Base-by-base conservation (phyloP, 92 coral and sea anemone species). In the Phenganax subtilis region DNA sequence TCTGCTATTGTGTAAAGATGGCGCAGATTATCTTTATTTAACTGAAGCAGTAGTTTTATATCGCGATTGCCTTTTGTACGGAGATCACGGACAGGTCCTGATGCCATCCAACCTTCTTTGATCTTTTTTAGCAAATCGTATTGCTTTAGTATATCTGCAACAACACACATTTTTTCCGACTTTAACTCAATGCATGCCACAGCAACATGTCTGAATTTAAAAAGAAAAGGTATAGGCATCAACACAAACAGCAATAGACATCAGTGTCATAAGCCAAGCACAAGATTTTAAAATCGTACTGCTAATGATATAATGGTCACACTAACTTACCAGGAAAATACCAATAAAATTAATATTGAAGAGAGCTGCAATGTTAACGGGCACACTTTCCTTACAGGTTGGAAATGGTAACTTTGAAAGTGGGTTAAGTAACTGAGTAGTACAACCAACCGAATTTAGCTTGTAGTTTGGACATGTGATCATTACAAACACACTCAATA, bases 131-230 rank as follows among this genome's bases (percentile, higher is more conserved):
- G 67, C 44, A 83, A 75, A 37, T 70, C 76, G 16, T 82, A 81
- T 9, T 25, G 84, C 56, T 81, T 86, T 47, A 54, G 57, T 56
- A 88, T 88, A 47, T 87, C 73, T 30, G 85, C 91, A 70, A 86
- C 72, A 14, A 72, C 57, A 56, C 91, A 88, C 73, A 79, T 28
- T 10, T 82, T 80, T 0, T 82, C 84, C 7, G 87, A 77, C 54
- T 88, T 60, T 2, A 88, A 78, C 3, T 82, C 84, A 29, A 57
- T 27, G 70, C 91, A 88, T 27, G 91, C 89, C 58, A 72, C 57
- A 1, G 91, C 57, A 6, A 78, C 84, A 10, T 44, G 71, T 28
- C 71, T 68, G 25, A 61, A 61, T 14, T 61, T 17, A 28, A 61
- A 61, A 17, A 17, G 28, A 61, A 37, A 37, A 1, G 47, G 47